These are phyloP conservation scores for Crossoptilon crossoptilon DNA, from an alignment of 2,797 vertebrate genomes.

Conservation along the genomic window DNA sequence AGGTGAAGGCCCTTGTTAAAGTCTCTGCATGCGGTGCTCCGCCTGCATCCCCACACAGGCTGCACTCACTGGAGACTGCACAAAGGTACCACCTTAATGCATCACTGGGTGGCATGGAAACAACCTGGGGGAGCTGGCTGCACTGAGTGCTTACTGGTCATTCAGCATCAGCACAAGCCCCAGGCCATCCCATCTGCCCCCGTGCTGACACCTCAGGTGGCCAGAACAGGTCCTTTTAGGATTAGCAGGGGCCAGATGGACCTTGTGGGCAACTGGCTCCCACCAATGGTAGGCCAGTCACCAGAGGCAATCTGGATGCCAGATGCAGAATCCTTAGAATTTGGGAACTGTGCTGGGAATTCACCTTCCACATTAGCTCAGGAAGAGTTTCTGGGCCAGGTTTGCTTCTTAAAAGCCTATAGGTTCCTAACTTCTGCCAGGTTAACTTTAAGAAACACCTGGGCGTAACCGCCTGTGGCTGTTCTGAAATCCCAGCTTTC, in stretches of 20 bases:
- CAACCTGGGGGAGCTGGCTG: not conserved
- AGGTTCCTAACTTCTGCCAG: not conserved
- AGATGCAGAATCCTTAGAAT: conserved; percentile 48
- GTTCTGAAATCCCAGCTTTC: not conserved
- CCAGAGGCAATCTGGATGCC: conserved; percentile 46
- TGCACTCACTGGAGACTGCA: not conserved
- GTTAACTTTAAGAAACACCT: not conserved
- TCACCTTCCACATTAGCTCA: not conserved
- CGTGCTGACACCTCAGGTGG: not conserved
- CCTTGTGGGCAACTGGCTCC: conserved; percentile 37
- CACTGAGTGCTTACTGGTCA: not conserved
- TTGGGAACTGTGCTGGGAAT: not conserved
- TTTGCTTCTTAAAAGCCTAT: not conserved
- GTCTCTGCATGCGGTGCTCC: not conserved
- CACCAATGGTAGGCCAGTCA: not conserved
- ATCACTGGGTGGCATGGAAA: not conserved
- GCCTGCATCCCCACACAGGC: not conserved
- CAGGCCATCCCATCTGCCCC: not conserved
- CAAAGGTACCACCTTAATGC: not conserved
- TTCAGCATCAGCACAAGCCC: not conserved
- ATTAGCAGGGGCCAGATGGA: not conserved
- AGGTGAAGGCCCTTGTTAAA: not conserved
- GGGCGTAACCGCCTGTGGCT: not conserved
- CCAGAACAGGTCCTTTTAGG: not conserved
- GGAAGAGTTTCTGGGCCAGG: not conserved